phyloP scores from a whole-genome alignment of 2,113 vertebrate genomes.

The Polypterus bichir region DNA sequence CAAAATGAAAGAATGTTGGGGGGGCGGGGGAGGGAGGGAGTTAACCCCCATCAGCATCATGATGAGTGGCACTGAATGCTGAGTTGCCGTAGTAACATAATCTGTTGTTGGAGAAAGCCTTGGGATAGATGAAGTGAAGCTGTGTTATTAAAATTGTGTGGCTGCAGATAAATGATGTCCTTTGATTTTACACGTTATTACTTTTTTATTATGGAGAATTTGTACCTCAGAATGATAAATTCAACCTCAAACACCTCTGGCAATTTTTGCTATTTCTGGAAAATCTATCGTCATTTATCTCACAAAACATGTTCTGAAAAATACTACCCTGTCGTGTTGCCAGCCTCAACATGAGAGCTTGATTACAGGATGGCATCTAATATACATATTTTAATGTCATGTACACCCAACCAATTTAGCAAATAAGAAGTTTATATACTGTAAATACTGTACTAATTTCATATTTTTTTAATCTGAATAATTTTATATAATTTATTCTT shows the following conservation, averaged over 20 bases:
- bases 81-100: slow-evolving; percentile 52
- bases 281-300: slow-evolving; percentile 4
- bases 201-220: slow-evolving; percentile 11
- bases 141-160: slow-evolving; percentile 8
- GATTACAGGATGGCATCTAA: too few species aligned
- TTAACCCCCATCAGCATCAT: slow-evolving; percentile 34
- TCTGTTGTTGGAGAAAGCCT: slow-evolving; percentile 36
- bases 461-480: too few species aligned
- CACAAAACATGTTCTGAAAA: background rate
- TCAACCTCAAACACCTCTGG: background rate
- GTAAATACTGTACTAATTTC: too few species aligned
- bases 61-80: slow-evolving; percentile 28
- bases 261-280: slow-evolving; percentile 4
- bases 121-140: slow-evolving; percentile 7
- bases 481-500: too few species aligned
- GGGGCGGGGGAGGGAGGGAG: too few species aligned
- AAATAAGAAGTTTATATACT: too few species aligned
- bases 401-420: too few species aligned
- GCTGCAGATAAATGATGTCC: slow-evolving; percentile 7
- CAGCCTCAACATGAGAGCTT: too few species aligned
- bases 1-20: too few species aligned
- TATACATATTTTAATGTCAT: too few species aligned
- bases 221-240: slow-evolving; percentile 10
- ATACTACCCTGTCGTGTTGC: too few species aligned
- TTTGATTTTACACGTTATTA: slow-evolving; percentile 35